Conservation (phyloP, 1,140 invertebrate genomes). For the Trichogramma pretiosum region DNA sequence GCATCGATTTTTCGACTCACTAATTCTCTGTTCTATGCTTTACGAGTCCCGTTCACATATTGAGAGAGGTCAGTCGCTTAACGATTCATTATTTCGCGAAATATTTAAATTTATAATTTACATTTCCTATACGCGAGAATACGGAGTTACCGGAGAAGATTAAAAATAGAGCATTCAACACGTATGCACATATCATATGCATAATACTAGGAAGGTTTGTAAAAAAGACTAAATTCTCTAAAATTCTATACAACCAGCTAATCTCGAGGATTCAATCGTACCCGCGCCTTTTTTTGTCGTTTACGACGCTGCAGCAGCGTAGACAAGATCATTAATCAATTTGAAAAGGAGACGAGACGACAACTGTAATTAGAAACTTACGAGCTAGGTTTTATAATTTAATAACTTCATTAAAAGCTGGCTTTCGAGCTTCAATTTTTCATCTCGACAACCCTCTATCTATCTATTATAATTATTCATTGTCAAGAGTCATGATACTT, state of each 20-base stretch:
- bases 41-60: no score
- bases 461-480: no score
- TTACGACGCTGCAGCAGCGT: background rate
- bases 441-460: no score
- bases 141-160: no score
- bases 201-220: slow-evolving; percentile 18
- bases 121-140: background rate
- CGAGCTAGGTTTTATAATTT: slow-evolving; percentile 1
- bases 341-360: no score
- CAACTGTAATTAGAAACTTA: slow-evolving; percentile 8
- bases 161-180: no score
- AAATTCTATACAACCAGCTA: no score
- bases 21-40: background rate
- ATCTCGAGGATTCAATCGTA: no score
- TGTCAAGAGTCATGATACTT: no score
- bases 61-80: no score
- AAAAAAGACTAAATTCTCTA: slow-evolving; percentile 22
- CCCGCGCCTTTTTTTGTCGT: background rate
- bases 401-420: slow-evolving; percentile 6
- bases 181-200: no score
- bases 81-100: no score
- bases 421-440: background rate
- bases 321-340: slow-evolving; percentile 4
- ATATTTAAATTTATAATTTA: background rate
- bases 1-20: slow-evolving; percentile 1